phyloP scores from a whole-genome alignment of 2,888 invertebrate genomes.

The Panzeria rudis region DNA sequence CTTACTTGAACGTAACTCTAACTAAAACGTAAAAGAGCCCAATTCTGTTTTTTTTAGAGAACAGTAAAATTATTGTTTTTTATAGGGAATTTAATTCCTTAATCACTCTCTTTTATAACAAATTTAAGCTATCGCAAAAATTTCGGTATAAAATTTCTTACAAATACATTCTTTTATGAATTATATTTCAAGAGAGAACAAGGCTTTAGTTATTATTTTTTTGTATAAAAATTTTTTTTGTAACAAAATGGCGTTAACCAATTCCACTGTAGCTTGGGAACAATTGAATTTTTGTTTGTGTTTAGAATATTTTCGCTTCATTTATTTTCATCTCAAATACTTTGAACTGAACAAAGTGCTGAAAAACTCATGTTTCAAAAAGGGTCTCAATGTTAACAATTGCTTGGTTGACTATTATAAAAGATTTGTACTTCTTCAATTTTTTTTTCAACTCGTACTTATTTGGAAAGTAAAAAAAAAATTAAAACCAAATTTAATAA shows the following conservation, averaged over 20 bases:
- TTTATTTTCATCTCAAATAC: constrained; percentile 71
- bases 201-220: neutral
- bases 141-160: no score
- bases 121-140: no score
- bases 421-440: constrained; percentile 55
- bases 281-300: constrained; percentile 69
- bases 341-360: constrained; percentile 54
- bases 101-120: no score
- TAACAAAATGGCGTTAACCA: neutral
- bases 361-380: constrained; percentile 60
- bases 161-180: neutral
- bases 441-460: neutral
- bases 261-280: constrained; percentile 42
- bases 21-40: no score
- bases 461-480: neutral
- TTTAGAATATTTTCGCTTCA: constrained; percentile 70
- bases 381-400: constrained; percentile 71
- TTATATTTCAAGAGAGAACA: neutral
- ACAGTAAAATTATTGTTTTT: no score
- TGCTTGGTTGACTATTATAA: constrained; percentile 62
- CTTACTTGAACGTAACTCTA: no score
- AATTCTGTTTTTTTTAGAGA: no score
- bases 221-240: neutral
- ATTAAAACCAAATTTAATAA: constrained; percentile 1
- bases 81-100: no score